Evolutionary conservation across 2,113 vertebrate genomes (phyloP).

Genomic region (Ginglymostoma cirratum): DNA sequence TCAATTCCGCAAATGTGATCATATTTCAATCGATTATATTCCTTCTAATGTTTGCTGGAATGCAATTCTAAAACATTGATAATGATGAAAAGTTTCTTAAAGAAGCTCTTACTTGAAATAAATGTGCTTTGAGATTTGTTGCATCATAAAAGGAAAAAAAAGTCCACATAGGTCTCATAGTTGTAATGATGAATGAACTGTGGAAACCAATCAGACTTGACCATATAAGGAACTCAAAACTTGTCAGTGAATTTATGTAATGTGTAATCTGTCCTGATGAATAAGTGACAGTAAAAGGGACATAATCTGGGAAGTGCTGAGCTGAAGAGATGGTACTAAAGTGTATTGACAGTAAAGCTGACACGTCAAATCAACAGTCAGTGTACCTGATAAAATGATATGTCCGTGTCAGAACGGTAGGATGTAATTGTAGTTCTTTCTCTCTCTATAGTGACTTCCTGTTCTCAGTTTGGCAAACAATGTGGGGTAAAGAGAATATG

Average conservation of each 20-base stretch:
- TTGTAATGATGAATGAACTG: neutral
- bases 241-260: neutral
- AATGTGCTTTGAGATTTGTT: neutral
- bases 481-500: neutral
- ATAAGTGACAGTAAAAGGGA: neutral
- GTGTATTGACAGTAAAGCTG: neutral
- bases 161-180: neutral
- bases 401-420: neutral
- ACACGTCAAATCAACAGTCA: neutral
- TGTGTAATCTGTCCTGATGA: neutral
- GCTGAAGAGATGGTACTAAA: slow-evolving; percentile 19
- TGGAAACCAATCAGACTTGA: neutral
- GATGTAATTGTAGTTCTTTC: neutral
- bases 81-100: neutral
- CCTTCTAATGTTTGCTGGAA: neutral
- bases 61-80: neutral
- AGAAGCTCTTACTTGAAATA: neutral
- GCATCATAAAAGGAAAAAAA: neutral
- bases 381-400: neutral
- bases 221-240: neutral
- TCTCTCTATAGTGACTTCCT: neutral
- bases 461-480: neutral
- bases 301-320: neutral
- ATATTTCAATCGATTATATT: neutral
- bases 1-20: neutral